Evolutionary conservation across 2,113 vertebrate genomes (phyloP), one percentile per base, ranked within the genome.

Genomic region (Montifringilla adamsi): DNA sequence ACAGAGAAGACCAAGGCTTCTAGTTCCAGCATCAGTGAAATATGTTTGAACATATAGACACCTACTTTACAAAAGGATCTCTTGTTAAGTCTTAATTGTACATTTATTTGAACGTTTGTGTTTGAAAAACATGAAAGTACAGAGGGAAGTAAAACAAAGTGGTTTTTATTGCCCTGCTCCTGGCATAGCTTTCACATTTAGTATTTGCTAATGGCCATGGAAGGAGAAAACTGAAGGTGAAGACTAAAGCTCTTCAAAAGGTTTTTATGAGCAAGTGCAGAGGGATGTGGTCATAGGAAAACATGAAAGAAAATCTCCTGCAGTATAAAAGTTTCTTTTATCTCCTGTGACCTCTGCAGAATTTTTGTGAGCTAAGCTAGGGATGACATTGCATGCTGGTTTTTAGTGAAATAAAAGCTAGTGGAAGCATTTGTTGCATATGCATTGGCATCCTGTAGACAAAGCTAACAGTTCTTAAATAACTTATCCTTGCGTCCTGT

Each of bases 21-120:
- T 6, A 26, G 18, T 49, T 60, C 9, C 30, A 17, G 28, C 15
- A 18, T 50, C 37, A 52, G 7, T 3, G 24, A 7, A 14, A 2
- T 13, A 1, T 10, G 1, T 47, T 60, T 50, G 62, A 20, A 15
- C 26, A n/a, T 23, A 15, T 4, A 31, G 0, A 37, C 1, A 2
- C 26, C 18, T 52, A 11, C 31, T 20, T 50, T 52, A 52, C 6
- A 20, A 17, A 55, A 76, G 3, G 2, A 3, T 62, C 41, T 89
- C 23, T 44, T 49, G 17, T 7, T 72, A n/a, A 10, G 11, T 47
- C 66, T 68, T n/a, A 26, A 22, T 28, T 64, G 10, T 9, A 41
- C 19, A 1, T 15, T 58, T 6, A 5, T 24, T 47, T 50, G 76
- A 58, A 95, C 64, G 20, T 41, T 4, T 43, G 22, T 24, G 7